Base-by-base conservation (phyloP, 1,140 invertebrate species). In the Paracyclopina nana region DNA sequence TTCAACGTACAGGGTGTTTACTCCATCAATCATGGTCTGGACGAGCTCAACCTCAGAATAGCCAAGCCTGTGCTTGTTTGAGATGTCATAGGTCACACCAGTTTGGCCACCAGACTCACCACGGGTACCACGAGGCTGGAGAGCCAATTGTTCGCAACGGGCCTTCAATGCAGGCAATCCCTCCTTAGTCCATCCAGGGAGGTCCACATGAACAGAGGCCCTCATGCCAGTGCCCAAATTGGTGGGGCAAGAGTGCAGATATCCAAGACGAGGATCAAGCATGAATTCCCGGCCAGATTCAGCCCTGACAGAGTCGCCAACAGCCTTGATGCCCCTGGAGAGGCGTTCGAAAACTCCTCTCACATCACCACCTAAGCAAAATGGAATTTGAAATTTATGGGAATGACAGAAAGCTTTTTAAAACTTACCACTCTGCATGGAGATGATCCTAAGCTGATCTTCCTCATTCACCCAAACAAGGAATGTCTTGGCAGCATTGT, bases 401-500 rank as follows among this genome's bases (percentile, higher is more conserved):
- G n/a, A n/a, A n/a, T n/a, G n/a, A n/a, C n/a, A n/a, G n/a, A n/a
- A n/a, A n/a, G n/a, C n/a, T n/a, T n/a, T n/a, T n/a, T n/a, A n/a
- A n/a, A n/a, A n/a, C n/a, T n/a, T n/a, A n/a, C n/a, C 77, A 27
- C 68, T 70, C 16, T 77, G 71, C 41, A 68, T 61, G 5, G 65
- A 77, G 42, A 90, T 71, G 1, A 92, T 70, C 22, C 85, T 69
- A 38, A 91, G 56, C 62, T 94, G 86, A 61, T 91, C 88, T 57
- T 87, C 79, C 0, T 88, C 80, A 60, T 92, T 94, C 0, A 91
- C 72, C 86, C 87, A 94, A 4, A 82, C 72, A 0, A 86, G 77
- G 51, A 88, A 65, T 43, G 77, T 80, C 53, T 78, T 78, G 42
- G 77, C 73, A 16, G 78, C 72, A 48, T 76, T 82, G 0, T 86